Base-by-base conservation (phyloP, 2,888 invertebrate species). In the Pristionchus exspectatus region DNA sequence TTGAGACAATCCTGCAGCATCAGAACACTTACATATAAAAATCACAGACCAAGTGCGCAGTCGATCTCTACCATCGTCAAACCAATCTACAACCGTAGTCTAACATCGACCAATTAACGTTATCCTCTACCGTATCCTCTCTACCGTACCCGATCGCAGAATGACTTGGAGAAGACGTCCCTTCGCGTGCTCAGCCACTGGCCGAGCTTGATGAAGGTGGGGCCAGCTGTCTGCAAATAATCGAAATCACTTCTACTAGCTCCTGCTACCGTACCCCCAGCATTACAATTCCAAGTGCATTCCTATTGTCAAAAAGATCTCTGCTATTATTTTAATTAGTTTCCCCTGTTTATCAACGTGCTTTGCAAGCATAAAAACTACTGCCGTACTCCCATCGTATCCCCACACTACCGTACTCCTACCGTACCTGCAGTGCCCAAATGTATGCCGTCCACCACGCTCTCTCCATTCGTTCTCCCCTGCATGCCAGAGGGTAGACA, bases 121-220 rank as follows among this genome's bases (percentile, higher is more conserved):
- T 72, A 72, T n/a, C 18, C 2, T 9, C 18, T 33, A 74, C 74
- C 74, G 33, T 18, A 38, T 14, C 24, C n/a, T 2, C 3, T 44
- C 24, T 27, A 90, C 88, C 89, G 85, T 33, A 92, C 93, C 69
- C 92, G 92, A 44, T 95, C 93, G 93, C 96, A 96, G 91, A 96
- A 93, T 56, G 96, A 95, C 84, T 95, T 94, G 5, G 96, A 95
- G 91, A 96, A 96, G 59, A 96, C 90, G 92, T 96, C 96, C 77
- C 95, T 93, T 24, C 96, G 92, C 10, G 96, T 96, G 44, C 96
- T 95, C 50, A 95, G 95, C 96, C 96, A 96, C 92, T 96, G 96
- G 2, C 96, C 96, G 33, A 96, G 94, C 93, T 96, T 96, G 44
- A 96, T 94, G 88, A 96, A 96, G n/a, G 96, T 95, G 2, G 96